Evolutionary conservation across 2,113 vertebrate species (phyloP), one percentile per base, ranked within the genome.

Genomic region (Toxostoma redivivum): DNA sequence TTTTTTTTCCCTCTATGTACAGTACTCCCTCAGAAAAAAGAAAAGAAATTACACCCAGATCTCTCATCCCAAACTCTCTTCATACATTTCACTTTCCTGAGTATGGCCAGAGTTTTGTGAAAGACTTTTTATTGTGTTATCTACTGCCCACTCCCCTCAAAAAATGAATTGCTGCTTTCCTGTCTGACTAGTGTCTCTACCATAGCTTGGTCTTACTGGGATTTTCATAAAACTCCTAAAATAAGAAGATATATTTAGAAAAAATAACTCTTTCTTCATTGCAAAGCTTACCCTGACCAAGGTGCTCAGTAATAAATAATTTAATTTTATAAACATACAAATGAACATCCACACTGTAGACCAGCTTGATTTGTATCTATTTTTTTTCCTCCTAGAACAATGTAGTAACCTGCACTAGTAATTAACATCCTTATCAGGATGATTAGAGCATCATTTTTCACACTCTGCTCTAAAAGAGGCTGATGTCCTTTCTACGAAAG

Each of bases 61-160:
- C 17, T 60, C 20, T 61, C 58, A 77, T 35, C 23, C 35, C 64
- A 82, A 72, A 65, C 24, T 69, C 60, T 85, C 33, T 31, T 73
- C 42, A n/a, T 13, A 30, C 19, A 50, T 78, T 95, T 71, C 17
- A 42, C 12, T 4, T 89, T 78, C 30, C 35, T 37, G 24, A 19
- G 33, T 5, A 15, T 15, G 25, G 33, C 6, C 24, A 47, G 16
- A 77, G 15, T 92, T 90, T 67, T 38, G 56, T 50, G 16, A 85
- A 73, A 84, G 30, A 4, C 8, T 58, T 89, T 35, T 7, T 58
- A 37, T 30, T 28, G 15, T 51, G 70, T 44, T 28, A 45, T 51
- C 18, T 56, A 18, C 11, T 40, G 81, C 28, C 24, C 30, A 40
- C 10, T 60, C 11, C 7, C 20, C 4, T 0, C 0, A 7, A 33